Evolutionary conservation across 2,113 vertebrate species (phyloP), one percentile per base, ranked within the genome.

Genomic region (Strix aluco): DNA sequence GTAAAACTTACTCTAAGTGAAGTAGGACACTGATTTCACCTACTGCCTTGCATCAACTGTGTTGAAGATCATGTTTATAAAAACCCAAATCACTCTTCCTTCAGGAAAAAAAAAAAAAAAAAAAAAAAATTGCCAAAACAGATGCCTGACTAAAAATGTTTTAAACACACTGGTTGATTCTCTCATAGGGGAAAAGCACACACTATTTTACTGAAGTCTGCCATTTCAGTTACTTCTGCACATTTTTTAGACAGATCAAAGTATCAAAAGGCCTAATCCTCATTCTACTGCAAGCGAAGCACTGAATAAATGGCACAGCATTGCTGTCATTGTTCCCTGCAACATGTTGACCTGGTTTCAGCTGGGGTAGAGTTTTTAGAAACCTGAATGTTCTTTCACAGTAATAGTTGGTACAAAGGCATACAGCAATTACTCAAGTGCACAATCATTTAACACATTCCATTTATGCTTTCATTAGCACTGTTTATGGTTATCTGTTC

Each of bases 381-480:
- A 82, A 89, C 11, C 9, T 52, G 30, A 67, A 72, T 47, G 46
- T 25, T 87, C 49, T 91, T 84, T 82, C 49, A 54, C 0, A 1
- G 65, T n/a, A 91, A 27, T 10, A 79, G 58, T 11, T 25, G 19
- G 47, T 72, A 88, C 32, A 91, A 91, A 84, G 81, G 44, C 62
- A 70, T 4, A 70, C 7, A 75, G 73, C 47, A 81, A 79, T 89
- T 94, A 92, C 36, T 85, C 61, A 95, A 94, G 66, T 34, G 73
- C 89, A 92, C 78, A 75, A 73, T 77, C 90, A 81, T 80, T 95
- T 94, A 89, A 86, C 58, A 90, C 51, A 42, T 87, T 80, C 62
- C 46, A 77, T 55, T 87, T 66, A 69, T 77, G 62, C 62, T 80
- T 85, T 94, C 73, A 79, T 92, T 87, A 95, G 81, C 23, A 36